Evolutionary conservation across 2,888 invertebrate species (phyloP), one percentile per base, ranked within the genome.

Genomic region (Pomacea canaliculata): DNA sequence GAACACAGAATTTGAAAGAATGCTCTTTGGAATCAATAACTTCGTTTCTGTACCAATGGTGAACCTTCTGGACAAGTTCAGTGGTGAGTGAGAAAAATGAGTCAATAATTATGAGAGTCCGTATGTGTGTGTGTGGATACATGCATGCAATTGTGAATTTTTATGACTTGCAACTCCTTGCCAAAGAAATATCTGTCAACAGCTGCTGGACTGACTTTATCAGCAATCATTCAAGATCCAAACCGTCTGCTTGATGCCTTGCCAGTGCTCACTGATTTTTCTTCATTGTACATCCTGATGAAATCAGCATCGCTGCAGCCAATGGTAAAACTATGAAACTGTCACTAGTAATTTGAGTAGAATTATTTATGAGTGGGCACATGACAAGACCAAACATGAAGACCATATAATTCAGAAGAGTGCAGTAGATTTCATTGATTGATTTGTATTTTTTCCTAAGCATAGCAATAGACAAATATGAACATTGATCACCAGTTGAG

Each of bases 41-140:
- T 71, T 74, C 69, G 70, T 68, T 71, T 59, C 77, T 19, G 48
- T 80, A 37, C 80, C 81, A 3, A 8, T 81, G 37, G 27, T 78
- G 18, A 16, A 65, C 2, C 49, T 79, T 46, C 46, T 80, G 46
- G 73, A 80, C 62, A 76, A 67, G 16, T 46, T 81, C n/a, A 69
- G 78, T 56, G 73, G 81, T 80, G 62, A 71, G 62, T 70, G 18
- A 37, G 37, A 23, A n/a, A 37, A 37, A 37, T 37, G 37, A 56
- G 51, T 56, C 2, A 8, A 56, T 16, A 56, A 16, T 7, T 13
- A 8, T 56, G 51, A 37, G 51, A 56, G 51, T 7, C 16, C 8
- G 51, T 37, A 5, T 37, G 37, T 37, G 37, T 37, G 37, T 2
- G 51, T 2, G 51, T 8, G 16, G 7, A 10, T 56, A 7, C 8